Evolutionary conservation across 30 jellyfish, hydroid and myxozoan species (phyloP).

Genomic region (Aurelia aurita): DNA sequence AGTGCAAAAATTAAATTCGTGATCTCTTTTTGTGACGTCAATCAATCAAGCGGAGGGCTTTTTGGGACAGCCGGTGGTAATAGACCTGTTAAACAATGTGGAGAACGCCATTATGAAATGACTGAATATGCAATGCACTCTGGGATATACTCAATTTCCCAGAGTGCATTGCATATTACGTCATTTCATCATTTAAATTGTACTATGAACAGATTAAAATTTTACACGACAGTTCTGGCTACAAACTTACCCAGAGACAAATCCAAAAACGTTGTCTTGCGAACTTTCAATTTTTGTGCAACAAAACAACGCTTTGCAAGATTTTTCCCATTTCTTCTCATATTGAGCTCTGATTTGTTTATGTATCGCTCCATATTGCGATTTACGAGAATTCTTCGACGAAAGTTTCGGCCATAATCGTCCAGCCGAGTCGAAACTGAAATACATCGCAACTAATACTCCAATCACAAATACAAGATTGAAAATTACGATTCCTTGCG

Average conservation of each 20-base stretch:
- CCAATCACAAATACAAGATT: conserved; percentile 70
- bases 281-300: conserved; percentile 84
- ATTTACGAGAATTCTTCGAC: conserved; percentile 15
- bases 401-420: conserved; percentile 73
- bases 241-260: conserved; percentile 77
- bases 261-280: conserved; percentile 75
- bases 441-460: conserved; percentile 45
- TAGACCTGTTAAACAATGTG: too few relatives aligned
- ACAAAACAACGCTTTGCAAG: conserved; percentile 81
- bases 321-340: conserved; percentile 79
- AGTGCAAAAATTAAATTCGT: too few relatives aligned
- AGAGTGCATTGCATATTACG: too few relatives aligned
- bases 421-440: conserved; percentile 91
- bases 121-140: too few relatives aligned
- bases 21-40: too few relatives aligned
- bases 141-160: too few relatives aligned
- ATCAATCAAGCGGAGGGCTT: too few relatives aligned
- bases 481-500: conserved; percentile 76
- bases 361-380: conserved; percentile 73
- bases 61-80: too few relatives aligned
- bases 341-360: conserved; percentile 45
- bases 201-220: not conserved
- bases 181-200: too few relatives aligned
- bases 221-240: not conserved
- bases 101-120: too few relatives aligned